Evolutionary conservation across 2,113 vertebrate species (phyloP).

Genomic region (Callocephalon fimbriatum): DNA sequence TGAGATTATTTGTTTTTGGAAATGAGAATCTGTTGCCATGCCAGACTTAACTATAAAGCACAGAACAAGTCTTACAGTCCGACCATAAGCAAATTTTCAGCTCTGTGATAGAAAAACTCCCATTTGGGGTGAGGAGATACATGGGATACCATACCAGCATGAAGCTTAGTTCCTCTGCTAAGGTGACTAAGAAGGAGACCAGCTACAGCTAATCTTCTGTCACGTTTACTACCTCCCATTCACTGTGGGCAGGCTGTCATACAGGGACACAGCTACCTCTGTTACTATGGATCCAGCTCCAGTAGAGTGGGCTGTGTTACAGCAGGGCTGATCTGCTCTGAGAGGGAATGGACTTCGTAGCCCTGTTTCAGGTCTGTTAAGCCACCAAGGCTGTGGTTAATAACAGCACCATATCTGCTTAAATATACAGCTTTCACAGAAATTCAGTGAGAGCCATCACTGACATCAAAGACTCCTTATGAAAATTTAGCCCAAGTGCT

Average conservation of each 20-base stretch:
- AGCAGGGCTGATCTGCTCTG: background rate
- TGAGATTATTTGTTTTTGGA: background rate
- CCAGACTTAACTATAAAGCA: background rate
- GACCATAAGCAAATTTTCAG: background rate
- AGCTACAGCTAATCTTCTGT: background rate
- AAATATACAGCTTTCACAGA: background rate
- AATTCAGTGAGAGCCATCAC: background rate
- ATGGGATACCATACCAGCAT: fast-evolving
- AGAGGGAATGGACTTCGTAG: background rate
- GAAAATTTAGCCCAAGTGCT: background rate
- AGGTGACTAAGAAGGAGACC: background rate
- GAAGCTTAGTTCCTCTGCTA: background rate
- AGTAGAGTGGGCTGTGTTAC: background rate
- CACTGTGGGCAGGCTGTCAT: background rate
- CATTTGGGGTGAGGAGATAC: background rate
- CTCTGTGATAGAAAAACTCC: background rate
- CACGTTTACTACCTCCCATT: background rate
- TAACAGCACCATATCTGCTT: background rate
- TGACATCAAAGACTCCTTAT: background rate
- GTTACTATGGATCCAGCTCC: fast-evolving
- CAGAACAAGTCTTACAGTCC: background rate
- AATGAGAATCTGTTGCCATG: background rate
- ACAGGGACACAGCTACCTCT: background rate
- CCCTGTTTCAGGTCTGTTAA: background rate
- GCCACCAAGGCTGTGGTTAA: background rate